Conservation (phyloP, 2,888 invertebrate genomes). For the Cheiracanthium punctorium region DNA sequence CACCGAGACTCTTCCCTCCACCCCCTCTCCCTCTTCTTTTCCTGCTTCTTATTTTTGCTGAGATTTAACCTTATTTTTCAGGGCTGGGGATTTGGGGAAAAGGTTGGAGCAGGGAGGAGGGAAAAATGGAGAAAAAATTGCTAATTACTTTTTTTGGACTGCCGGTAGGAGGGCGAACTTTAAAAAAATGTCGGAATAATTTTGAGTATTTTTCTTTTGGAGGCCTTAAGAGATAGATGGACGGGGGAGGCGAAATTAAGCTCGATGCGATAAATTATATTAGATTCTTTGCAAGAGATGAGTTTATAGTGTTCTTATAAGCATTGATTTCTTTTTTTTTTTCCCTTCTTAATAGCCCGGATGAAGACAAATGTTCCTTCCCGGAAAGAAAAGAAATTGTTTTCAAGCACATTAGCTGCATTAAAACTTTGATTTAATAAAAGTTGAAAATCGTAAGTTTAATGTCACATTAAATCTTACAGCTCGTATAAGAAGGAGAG, state of each 20-base stretch:
- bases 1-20: no score
- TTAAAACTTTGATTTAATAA: background rate
- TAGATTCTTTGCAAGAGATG: conserved; percentile 15
- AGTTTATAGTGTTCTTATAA: conserved; percentile 17
- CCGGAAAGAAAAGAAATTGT: background rate
- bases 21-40: background rate
- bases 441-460: no score
- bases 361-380: conserved; percentile 5
- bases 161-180: conserved; percentile 19
- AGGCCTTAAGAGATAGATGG: conserved; percentile 21
- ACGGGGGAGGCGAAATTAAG: conserved; percentile 11
- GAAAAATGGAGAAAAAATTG: conserved; percentile 46
- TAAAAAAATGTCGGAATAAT: conserved; percentile 27
- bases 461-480: no score
- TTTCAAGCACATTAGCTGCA: background rate
- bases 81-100: conserved; percentile 31
- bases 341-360: conserved; percentile 24
- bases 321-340: conserved; percentile 5
- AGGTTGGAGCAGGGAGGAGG: conserved; percentile 19
- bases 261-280: conserved; percentile 27
- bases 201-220: conserved; percentile 15
- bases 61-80: conserved; percentile 69
- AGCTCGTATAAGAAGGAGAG: no score
- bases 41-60: background rate
- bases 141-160: conserved; percentile 60